Conservation (phyloP, 2,113 vertebrate genomes). For the Sialia sialis region DNA sequence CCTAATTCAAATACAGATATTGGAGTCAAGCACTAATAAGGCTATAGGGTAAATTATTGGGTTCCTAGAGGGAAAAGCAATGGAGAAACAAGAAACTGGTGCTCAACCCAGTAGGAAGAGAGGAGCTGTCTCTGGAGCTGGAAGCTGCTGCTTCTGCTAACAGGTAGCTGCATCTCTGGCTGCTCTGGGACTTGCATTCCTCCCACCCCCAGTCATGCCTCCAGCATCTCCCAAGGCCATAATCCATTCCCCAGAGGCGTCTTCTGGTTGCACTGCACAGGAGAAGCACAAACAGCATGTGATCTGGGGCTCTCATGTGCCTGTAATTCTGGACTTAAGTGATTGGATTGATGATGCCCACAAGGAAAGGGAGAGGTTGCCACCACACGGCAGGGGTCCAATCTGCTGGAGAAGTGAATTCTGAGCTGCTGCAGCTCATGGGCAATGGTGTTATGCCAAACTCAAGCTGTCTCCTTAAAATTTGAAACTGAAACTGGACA, state of each 20-base stretch:
- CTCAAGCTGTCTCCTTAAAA: background rate
- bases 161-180: background rate
- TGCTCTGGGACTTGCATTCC: background rate
- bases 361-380: background rate
- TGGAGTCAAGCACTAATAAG: accelerated
- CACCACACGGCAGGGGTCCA: background rate
- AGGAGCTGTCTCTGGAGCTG: background rate
- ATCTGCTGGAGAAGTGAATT: background rate
- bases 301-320: background rate
- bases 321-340: background rate
- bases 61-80: background rate
- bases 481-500: background rate
- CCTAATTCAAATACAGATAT: background rate
- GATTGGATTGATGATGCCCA: background rate
- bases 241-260: background rate
- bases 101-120: background rate
- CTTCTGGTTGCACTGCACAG: background rate
- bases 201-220: accelerated
- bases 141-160: accelerated
- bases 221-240: background rate
- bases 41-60: background rate
- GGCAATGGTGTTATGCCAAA: background rate
- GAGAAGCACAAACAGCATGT: background rate
- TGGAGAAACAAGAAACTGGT: background rate
- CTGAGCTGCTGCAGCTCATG: background rate